Evolutionary conservation across 2,113 vertebrate species (phyloP), one percentile per base, ranked within the genome.

Genomic region (Oncorhynchus clarkii): DNA sequence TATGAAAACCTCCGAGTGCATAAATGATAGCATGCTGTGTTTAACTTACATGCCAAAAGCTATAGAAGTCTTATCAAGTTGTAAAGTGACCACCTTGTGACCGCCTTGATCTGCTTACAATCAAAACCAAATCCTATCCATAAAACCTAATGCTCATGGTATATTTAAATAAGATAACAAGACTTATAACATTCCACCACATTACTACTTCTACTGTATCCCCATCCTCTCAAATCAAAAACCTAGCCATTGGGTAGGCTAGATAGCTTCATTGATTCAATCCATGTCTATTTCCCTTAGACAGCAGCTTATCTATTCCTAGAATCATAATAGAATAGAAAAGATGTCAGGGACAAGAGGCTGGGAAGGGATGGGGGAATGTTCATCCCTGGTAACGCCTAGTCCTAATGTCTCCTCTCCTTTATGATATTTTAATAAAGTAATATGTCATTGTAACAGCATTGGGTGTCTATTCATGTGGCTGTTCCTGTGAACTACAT

Each of bases 311-410:
- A 87, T 82, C 85, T 83, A 1, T 9, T 71, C 70, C 69, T 59
- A 68, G 48, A 76, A 81, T 87, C 79, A 80, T 80, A 81, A 82
- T 77, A 78, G 64, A 77, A 78, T 87, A 66, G 81, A 83, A 84
- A 75, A 65, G 1, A 65, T 45, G 39, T 12, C 39, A 11, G 39
- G 18, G 20, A 77, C 66, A 20, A 70, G 74, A 62, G 22, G 64
- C 26, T 59, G 74, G 65, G 3, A 49, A 51, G 31, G 0, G 0
- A n/a, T n/a, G 26, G 29, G 6, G 27, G 22, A 27, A 22, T 2
- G 18, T 65, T 72, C 65, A 60, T 81, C 18, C 34, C 39, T 45
- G 39, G 9, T 11, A 45, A 45, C 9, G 2, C 8, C 8, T 12
- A 45, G 39, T 45, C 39, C 39, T 45, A 45, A 45, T 45, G 39